phyloP scores from a whole-genome alignment of 2,888 invertebrate genomes.

The Anthophora plumipes region DNA sequence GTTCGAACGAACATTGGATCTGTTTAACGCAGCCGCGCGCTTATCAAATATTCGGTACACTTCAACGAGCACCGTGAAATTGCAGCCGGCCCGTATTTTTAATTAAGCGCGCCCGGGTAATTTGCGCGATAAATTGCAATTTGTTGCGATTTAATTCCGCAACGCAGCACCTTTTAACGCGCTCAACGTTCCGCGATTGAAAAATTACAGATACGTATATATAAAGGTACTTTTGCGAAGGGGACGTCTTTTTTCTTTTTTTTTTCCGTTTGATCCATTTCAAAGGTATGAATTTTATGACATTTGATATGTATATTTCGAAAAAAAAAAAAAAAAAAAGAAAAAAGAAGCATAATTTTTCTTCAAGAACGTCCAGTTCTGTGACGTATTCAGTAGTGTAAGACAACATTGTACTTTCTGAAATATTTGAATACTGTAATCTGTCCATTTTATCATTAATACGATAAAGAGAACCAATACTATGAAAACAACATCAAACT shows the following conservation, averaged over 20 bases:
- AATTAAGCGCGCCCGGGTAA: slow-evolving; percentile 18
- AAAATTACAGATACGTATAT: neutral
- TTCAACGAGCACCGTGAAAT: slow-evolving; percentile 21
- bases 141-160: slow-evolving; percentile 14
- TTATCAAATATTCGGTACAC: slow-evolving; percentile 41
- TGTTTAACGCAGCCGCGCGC: slow-evolving; percentile 7
- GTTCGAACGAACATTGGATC: slow-evolving; percentile 7
- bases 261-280: neutral
- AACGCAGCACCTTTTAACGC: neutral
- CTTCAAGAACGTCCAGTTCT: no score
- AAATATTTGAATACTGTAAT: no score
- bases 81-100: slow-evolving; percentile 27
- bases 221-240: neutral
- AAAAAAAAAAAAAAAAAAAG: no score
- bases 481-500: no score
- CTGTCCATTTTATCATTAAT: no score
- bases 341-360: no score
- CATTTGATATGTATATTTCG: neutral
- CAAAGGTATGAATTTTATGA: neutral
- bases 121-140: slow-evolving; percentile 24
- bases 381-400: no score
- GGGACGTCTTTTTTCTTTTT: neutral
- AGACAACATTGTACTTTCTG: no score
- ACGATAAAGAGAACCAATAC: no score
- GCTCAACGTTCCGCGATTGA: neutral